Evolutionary conservation across 2,797 vertebrate species (phyloP), one percentile per base, ranked within the genome.

Genomic region (Apogon hyalosoma): DNA sequence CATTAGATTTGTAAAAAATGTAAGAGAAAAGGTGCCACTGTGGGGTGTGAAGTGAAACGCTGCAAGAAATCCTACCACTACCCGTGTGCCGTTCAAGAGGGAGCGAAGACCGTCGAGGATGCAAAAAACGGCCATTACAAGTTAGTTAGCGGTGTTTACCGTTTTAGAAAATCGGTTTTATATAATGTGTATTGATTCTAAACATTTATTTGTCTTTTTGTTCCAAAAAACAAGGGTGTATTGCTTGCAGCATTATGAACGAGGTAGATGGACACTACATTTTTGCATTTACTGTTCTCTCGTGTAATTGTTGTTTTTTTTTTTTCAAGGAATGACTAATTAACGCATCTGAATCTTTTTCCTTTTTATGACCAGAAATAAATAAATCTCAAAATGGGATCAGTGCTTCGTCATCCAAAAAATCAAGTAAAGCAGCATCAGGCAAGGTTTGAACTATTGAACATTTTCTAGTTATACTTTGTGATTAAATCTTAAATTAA

Each of bases 11-110:
- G 94, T 54, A 0, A 0, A 12, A 1, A 0, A 1, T 95, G 94
- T 47, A 79, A 63, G 36, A 67, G 4, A 45, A 83, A 0, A 0
- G 92, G 93, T 0, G 94, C 93, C 18, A 94, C 93, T 9, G 90
- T 74, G 9, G 94, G 94, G 0, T 95, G 94, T 81, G 93, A 93
- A 42, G 2, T 82, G 14, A 40, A 0, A 15, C 57, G 63, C 1
- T 95, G 94, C 53, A 80, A 62, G 43, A 92, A 51, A 63, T 91
- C 87, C 13, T 95, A 83, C 83, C 94, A 95, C 81, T 95, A 90
- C 69, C 92, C 89, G 0, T 95, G 94, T 74, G 91, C 93, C 1
- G 1, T 86, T 1, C 0, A 69, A 5, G 73, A 33, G 0, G 6
- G 31, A 2, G 92, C 89, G 0, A 0, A 2, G 11, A 0, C 0